Evolutionary conservation across 2,113 vertebrate species (phyloP).

Genomic region (Pachycephala philippinensis): DNA sequence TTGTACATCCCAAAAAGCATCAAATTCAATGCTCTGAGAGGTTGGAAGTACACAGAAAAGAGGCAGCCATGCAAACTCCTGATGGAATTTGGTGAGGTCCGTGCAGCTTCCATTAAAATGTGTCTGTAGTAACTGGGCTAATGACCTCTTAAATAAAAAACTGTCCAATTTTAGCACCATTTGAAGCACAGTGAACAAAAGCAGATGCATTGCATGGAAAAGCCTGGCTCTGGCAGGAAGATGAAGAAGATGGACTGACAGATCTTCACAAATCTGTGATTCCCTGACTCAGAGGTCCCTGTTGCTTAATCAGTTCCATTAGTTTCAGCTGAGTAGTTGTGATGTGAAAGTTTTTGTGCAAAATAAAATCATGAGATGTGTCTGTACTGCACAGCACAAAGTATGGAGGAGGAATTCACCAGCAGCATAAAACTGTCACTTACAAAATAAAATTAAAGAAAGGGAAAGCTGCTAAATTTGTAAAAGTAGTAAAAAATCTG

Average conservation of each 20-base stretch:
- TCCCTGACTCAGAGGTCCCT: background rate
- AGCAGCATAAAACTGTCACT: background rate
- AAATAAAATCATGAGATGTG: background rate
- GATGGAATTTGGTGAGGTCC: background rate
- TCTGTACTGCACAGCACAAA: background rate
- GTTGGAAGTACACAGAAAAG: background rate
- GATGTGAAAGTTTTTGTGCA: background rate
- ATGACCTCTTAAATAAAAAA: background rate
- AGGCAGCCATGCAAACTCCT: background rate
- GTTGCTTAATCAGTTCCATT: background rate
- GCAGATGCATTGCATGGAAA: background rate
- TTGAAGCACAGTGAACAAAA: background rate
- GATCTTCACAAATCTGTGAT: background rate
- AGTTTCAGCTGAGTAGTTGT: background rate
- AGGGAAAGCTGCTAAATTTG: background rate
- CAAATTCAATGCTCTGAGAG: background rate
- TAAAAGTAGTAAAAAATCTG: background rate
- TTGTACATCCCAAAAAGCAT: background rate
- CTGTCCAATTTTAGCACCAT: background rate
- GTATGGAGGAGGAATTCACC: background rate
- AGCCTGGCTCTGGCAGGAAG: background rate
- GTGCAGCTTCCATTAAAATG: rapidly evolving
- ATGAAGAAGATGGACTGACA: background rate
- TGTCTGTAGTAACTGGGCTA: background rate
- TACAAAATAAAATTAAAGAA: background rate